Evolutionary conservation across 2,797 vertebrate genomes (phyloP).

Genomic region (Sebastolobus altivelis): DNA sequence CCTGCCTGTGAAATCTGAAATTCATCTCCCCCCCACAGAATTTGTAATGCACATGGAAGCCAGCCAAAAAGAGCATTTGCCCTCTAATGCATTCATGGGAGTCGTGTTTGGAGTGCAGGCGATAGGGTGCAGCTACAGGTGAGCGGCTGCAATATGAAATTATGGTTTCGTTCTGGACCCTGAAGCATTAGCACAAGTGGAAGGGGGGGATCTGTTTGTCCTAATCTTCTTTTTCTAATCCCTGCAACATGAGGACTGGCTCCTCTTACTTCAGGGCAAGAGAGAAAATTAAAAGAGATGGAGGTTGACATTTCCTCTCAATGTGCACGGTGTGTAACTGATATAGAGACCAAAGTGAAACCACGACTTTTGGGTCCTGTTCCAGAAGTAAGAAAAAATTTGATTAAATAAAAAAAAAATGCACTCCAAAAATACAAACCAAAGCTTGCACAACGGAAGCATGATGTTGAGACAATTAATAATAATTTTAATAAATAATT

Average conservation of each 20-base stretch:
- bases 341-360: background rate
- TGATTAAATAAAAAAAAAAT: background rate
- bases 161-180: constrained; percentile 13
- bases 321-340: no score
- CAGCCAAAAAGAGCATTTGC: constrained; percentile 55
- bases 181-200: constrained; percentile 39
- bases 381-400: background rate
- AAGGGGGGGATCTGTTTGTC: constrained; percentile 25
- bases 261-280: constrained; percentile 1
- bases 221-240: constrained; percentile 23
- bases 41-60: constrained; percentile 39
- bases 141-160: constrained; percentile 27
- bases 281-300: constrained; percentile 23
- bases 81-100: constrained; percentile 35
- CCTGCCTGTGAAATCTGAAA: constrained; percentile 29
- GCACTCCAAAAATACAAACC: no score
- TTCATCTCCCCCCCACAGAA: background rate
- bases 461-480: background rate
- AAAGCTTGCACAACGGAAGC: background rate
- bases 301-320: background rate
- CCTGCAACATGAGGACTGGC: constrained; percentile 7
- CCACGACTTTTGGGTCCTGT: background rate
- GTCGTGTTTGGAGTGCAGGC: constrained; percentile 23
- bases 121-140: constrained; percentile 31
- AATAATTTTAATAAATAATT: no score